These are phyloP conservation scores for Aplysina aerophoba DNA, from an alignment of 37 sponge, comb jelly and placozoan species.

Conservation along the genomic window DNA sequence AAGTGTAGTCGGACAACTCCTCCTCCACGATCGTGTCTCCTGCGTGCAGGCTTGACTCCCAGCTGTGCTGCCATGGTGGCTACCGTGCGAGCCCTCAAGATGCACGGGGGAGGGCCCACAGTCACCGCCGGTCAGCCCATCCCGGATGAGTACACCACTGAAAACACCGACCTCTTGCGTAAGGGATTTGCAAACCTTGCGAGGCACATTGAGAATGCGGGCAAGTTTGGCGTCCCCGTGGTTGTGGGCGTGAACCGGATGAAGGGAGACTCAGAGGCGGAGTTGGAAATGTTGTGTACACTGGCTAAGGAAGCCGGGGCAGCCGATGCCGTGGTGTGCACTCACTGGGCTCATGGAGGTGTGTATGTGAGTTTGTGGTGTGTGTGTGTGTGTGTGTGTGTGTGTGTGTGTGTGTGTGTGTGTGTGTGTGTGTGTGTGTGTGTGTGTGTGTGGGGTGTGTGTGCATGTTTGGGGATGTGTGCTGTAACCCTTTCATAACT, in stretches of 20 bases:
- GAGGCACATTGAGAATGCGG: constrained; percentile 95
- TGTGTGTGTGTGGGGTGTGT: background rate
- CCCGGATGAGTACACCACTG: constrained; percentile 73
- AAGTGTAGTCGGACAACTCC: no score
- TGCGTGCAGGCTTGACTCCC: constrained; percentile 77
- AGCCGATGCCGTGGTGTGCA: constrained; percentile 84
- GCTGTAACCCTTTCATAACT: no score
- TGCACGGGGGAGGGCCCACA: constrained; percentile 98
- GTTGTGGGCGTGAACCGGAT: constrained; percentile 93
- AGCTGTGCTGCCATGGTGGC: constrained; percentile 95
- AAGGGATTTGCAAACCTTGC: constrained; percentile 82
- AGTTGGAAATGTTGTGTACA: constrained; percentile 79
- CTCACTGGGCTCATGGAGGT: constrained; percentile 97
- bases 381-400: constrained; percentile 16
- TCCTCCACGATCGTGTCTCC: no score
- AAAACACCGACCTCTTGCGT: constrained; percentile 71
- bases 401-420: background rate
- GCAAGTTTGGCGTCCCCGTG: constrained; percentile 90
- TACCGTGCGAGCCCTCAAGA: constrained; percentile 96
- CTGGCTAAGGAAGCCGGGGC: constrained; percentile 81
- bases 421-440: background rate
- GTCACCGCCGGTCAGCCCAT: constrained; percentile 90
- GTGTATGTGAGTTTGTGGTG: constrained; percentile 21
- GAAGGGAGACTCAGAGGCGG: constrained; percentile 74
- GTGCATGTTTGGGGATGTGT: no score